Conservation (phyloP, 37 sponge, comb jelly and placozoan genomes). For the Petrosia ficiformis region DNA sequence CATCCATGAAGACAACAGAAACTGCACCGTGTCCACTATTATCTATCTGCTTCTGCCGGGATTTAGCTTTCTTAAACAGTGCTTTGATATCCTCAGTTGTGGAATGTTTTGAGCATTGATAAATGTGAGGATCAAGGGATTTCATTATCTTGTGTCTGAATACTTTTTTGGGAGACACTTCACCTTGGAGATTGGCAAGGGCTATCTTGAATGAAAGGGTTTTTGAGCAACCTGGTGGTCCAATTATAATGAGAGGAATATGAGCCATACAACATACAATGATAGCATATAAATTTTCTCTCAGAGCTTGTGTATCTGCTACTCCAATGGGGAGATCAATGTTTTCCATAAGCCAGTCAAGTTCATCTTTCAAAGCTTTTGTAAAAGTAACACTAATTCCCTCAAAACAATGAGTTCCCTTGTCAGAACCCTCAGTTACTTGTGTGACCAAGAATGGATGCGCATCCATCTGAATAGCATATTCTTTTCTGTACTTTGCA, state of each 20-base stretch:
- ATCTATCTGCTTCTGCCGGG: constrained; percentile 20
- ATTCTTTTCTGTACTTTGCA: too few relatives aligned
- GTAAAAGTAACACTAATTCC: background rate
- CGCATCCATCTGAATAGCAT: too few relatives aligned
- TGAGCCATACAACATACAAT: constrained; percentile 37
- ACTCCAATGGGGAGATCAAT: constrained; percentile 46
- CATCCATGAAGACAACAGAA: constrained; percentile 72
- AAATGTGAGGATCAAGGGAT: constrained; percentile 63
- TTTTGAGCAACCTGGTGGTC: constrained; percentile 75
- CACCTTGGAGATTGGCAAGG: constrained; percentile 37
- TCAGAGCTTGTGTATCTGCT: constrained; percentile 66
- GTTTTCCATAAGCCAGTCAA: constrained; percentile 28
- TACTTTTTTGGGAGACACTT: constrained; percentile 4
- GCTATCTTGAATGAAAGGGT: constrained; percentile 68
- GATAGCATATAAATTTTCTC: constrained; percentile 67
- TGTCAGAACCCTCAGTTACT: too few relatives aligned
- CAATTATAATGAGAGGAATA: constrained; percentile 67
- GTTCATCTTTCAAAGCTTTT: constrained; percentile 5
- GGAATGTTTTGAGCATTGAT: constrained; percentile 67
- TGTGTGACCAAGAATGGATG: too few relatives aligned
- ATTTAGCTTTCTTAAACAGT: constrained; percentile 53
- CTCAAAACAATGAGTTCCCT: too few relatives aligned
- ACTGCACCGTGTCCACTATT: constrained; percentile 1
- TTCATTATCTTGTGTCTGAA: constrained; percentile 21
- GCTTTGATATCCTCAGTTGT: constrained; percentile 70